Evolutionary conservation across 2,113 vertebrate genomes (phyloP).

Genomic region (Megalops atlanticus): DNA sequence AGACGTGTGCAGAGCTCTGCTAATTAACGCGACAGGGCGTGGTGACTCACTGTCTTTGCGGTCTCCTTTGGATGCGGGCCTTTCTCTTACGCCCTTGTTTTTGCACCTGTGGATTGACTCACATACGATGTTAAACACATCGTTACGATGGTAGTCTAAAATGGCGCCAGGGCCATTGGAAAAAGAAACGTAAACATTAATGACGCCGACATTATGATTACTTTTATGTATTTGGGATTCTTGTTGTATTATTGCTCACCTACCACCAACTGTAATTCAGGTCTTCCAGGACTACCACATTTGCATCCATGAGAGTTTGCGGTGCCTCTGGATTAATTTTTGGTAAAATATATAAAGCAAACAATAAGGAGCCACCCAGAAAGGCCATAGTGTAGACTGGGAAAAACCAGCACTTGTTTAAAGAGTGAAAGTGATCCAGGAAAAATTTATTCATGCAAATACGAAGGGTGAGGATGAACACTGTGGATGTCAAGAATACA

Average conservation of each 20-base stretch:
- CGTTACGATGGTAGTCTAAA: neutral
- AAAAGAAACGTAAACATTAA: neutral
- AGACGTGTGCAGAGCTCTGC: conserved; percentile 1
- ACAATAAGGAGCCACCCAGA: neutral
- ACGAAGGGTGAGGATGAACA: neutral
- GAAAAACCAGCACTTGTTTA: neutral
- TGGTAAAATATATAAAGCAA: neutral
- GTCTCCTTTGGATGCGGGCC: conserved; percentile 1
- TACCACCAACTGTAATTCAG: neutral
- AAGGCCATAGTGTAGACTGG: neutral
- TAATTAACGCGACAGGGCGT: conserved; percentile 13
- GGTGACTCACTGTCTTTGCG: neutral
- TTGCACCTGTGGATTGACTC: neutral
- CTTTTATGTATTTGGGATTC: neutral
- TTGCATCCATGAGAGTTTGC: neutral
- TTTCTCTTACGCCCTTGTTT: neutral
- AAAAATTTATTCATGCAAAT: neutral
- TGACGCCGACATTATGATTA: neutral
- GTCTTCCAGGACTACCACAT: neutral
- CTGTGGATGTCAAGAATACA: neutral
- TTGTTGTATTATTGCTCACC: neutral
- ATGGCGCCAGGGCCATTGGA: neutral
- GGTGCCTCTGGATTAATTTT: neutral
- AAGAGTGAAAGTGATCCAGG: neutral
- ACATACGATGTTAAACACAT: neutral